Conservation (phyloP, 2,888 invertebrate genomes). For the Dolomedes plantarius region DNA sequence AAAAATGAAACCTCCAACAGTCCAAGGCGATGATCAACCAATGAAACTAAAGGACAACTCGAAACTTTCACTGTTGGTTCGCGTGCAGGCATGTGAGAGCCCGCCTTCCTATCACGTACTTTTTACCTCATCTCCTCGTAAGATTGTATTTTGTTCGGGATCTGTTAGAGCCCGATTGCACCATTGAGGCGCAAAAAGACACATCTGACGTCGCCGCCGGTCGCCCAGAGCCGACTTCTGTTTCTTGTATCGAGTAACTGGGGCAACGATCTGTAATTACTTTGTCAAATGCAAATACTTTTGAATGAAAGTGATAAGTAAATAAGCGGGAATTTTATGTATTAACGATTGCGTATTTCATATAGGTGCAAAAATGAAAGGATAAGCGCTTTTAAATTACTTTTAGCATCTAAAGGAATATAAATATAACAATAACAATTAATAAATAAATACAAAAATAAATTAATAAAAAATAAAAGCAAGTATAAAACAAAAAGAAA, state of each 20-base stretch:
- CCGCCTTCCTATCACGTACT: not conserved
- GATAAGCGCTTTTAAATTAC: no score
- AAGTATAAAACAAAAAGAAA: no score
- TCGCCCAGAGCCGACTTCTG: not conserved
- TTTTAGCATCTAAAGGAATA: no score
- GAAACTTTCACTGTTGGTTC: constrained; percentile 7
- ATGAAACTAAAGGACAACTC: not conserved
- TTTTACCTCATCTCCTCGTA: not conserved
- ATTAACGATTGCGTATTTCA: no score
- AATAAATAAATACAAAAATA: no score
- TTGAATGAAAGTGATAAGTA: not conserved
- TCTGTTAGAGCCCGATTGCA: not conserved
- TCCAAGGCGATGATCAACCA: not conserved
- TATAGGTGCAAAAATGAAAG: no score
- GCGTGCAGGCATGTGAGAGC: not conserved
- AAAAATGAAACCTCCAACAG: not conserved
- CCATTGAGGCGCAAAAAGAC: not conserved
- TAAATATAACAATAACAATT: no score
- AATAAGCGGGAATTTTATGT: no score
- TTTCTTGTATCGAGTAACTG: not conserved
- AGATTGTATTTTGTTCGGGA: constrained; percentile 3
- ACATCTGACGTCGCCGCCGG: not conserved
- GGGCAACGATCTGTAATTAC: constrained; percentile 9
- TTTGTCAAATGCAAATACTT: not conserved
- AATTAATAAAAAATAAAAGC: no score